Percentiles rank a stretch among this genome's conserved stretches.
phyloP scores from a whole-genome alignment of 2,113 vertebrate species.

The Lampris megalopsis region DNA sequence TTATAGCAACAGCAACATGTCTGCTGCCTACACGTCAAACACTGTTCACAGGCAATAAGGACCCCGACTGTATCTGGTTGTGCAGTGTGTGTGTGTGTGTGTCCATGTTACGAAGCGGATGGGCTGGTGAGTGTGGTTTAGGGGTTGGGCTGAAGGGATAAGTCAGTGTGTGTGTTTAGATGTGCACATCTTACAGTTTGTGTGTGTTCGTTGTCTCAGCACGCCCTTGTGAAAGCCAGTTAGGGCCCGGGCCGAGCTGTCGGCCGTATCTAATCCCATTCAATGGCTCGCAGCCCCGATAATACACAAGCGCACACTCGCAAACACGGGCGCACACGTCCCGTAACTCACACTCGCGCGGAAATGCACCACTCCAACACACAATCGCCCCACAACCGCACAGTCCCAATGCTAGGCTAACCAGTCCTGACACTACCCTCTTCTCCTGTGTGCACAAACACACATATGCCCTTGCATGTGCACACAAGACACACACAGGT shows the following conservation, averaged over 20 bases:
- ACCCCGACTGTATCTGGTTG: neutral
- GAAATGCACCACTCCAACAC: neutral
- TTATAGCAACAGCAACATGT: conserved; percentile 53
- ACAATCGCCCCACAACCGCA: neutral
- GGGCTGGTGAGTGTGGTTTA: no score
- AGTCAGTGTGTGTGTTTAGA: neutral
- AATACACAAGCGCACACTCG: conserved; percentile 13
- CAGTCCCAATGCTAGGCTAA: neutral
- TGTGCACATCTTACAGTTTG: neutral
- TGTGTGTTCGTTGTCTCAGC: neutral
- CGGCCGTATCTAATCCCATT: conserved; percentile 63
- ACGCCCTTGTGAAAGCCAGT: conserved; percentile 46
- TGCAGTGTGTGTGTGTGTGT: neutral
- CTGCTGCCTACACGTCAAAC: conserved; percentile 25
- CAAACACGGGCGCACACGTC: conserved; percentile 11
- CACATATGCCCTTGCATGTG: neutral
- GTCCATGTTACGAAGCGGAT: neutral
- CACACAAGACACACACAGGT: neutral
- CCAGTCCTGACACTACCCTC: neutral
- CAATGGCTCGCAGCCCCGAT: conserved; percentile 36
- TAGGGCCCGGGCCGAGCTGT: conserved; percentile 48
- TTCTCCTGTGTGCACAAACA: neutral
- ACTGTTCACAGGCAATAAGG: conserved; percentile 35
- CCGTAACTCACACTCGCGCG: neutral
- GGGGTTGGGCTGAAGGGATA: no score